Evolutionary conservation across 2,888 invertebrate species (phyloP).

Genomic region (Mechanitis mazaeus): DNA sequence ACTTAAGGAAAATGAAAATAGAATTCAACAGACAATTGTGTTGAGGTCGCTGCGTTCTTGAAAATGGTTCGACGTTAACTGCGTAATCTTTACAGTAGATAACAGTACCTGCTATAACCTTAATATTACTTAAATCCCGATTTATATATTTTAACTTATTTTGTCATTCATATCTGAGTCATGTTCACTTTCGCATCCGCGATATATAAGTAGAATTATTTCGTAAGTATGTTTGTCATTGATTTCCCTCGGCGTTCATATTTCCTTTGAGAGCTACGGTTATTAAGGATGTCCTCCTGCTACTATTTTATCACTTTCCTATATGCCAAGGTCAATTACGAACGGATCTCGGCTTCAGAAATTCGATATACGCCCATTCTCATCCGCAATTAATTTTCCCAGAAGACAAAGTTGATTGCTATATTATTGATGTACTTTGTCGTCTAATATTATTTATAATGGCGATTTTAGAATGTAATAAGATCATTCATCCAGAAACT

Average conservation of each 20-base stretch:
- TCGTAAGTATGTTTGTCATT: too few species aligned
- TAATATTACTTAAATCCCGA: not conserved
- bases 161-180: not conserved
- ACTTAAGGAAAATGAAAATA: slow-evolving; percentile 38
- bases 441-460: not conserved
- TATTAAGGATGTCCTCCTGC: slow-evolving; percentile 3
- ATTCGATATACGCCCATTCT: slow-evolving; percentile 24
- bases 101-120: not conserved
- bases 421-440: slow-evolving; percentile 4
- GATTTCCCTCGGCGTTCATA: not conserved
- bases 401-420: slow-evolving; percentile 25
- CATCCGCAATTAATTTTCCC: slow-evolving; percentile 26
- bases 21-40: slow-evolving; percentile 40
- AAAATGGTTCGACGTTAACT: slow-evolving; percentile 41
- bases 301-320: slow-evolving; percentile 21
- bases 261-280: not conserved
- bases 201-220: too few species aligned
- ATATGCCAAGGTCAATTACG: slow-evolving; percentile 45
- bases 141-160: not conserved
- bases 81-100: slow-evolving; percentile 16
- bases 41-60: slow-evolving; percentile 44
- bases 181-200: not conserved
- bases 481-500: too few species aligned
- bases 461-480: too few species aligned
- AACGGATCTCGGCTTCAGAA: slow-evolving; percentile 39